Base-by-base conservation (phyloP, 2,797 vertebrate species). In the Enteromius trimaculatus region DNA sequence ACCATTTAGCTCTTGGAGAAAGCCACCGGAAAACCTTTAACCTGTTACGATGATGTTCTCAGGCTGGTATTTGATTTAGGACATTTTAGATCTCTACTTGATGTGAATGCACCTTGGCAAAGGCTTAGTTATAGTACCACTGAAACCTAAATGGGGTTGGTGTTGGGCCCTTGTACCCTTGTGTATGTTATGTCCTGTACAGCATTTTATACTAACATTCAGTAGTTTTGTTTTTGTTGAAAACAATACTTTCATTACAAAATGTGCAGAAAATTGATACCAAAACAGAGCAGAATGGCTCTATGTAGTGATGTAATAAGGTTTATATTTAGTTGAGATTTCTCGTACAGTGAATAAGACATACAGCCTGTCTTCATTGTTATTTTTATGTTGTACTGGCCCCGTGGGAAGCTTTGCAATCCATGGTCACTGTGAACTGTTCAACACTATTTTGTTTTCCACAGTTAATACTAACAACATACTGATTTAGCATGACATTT, bases 1-100 rank as follows among this genome's bases (percentile, higher is more conserved):
- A 53, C 16, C 37, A 1, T 47, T 76, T 82, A 62, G 37, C 17
- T 49, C 75, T 64, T 72, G n/a, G 11, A 79, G 29, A 79, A 60
- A 66, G 70, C 55, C 49, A 53, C 7, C 19, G 31, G 31, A 42
- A 72, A 85, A 79, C 68, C 53, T 75, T 83, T 79, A 64, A 68
- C 80, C 68, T 69, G 62, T 14, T 80, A 29, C 42, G 31, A 62
- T 60, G 71, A 83, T 77, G 14, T 42, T 79, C 81, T 60, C 21
- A 53, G 68, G 4, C 69, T 74, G 34, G 69, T 37, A 49, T 55
- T 77, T 51, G 31, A 47, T 85, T 77, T 64, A 77, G 44, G 39
- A 14, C 3, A 47, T 47, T 47, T 47, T 47, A 47, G 44, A 81
- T 80, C 21, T 74, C 1, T 4, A 11, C 5, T 51, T 65, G 70